These are phyloP conservation scores for Gambusia affinis DNA, from an alignment of 2,113 vertebrate genomes.

Conservation along the genomic window DNA sequence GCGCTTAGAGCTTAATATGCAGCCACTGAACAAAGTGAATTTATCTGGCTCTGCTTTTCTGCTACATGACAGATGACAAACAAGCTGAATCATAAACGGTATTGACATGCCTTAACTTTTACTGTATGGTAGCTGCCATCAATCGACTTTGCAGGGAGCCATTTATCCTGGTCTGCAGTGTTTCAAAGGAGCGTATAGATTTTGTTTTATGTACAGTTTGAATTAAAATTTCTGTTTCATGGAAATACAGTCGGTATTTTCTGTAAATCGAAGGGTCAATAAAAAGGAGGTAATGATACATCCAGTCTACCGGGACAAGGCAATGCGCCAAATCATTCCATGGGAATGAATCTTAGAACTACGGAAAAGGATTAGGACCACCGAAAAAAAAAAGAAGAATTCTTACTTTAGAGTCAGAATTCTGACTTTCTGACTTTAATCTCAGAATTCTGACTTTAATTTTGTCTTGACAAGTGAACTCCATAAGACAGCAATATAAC, in stretches of 20 bases:
- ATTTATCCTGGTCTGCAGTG: neutral
- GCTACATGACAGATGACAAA: neutral
- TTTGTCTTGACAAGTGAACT: slow-evolving; percentile 28
- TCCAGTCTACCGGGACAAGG: neutral
- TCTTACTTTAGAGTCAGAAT: no score
- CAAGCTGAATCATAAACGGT: neutral
- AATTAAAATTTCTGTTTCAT: neutral
- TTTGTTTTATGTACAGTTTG: neutral
- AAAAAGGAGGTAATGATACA: neutral
- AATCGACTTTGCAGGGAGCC: neutral
- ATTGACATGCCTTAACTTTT: neutral
- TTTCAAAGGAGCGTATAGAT: neutral
- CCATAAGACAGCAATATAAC: slow-evolving; percentile 28
- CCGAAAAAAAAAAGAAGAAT: no score
- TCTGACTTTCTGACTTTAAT: slow-evolving; percentile 27
- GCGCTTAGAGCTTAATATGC: neutral
- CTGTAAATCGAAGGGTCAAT: neutral
- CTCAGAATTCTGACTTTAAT: slow-evolving; percentile 13
- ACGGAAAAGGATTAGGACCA: no score
- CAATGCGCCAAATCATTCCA: no score
- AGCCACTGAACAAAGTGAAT: neutral
- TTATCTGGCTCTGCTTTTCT: neutral
- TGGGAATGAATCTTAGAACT: no score
- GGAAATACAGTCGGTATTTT: neutral
- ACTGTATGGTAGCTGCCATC: neutral